Conservation (phyloP, 2,113 vertebrate species). For the Erinaceus europaeus region DNA sequence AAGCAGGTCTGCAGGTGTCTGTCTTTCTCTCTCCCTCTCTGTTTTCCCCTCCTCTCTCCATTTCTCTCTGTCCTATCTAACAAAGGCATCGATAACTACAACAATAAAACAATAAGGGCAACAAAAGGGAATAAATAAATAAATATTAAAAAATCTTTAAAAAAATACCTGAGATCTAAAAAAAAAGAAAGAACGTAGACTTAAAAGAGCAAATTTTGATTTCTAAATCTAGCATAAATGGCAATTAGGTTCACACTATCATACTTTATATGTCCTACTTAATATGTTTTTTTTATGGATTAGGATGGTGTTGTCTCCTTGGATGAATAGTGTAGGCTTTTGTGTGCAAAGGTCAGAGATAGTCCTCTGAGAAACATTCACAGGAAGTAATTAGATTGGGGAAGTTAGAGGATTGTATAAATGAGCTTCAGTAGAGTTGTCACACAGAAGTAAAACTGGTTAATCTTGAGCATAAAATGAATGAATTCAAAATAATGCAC, state of each 20-base stretch:
- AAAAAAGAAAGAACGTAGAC: slow-evolving; percentile 6
- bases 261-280: slow-evolving; percentile 44
- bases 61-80: too few relatives aligned
- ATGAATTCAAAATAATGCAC: slow-evolving; percentile 44
- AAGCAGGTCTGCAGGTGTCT: too few relatives aligned
- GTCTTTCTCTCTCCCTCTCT: too few relatives aligned
- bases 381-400: not conserved
- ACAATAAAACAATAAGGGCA: too few relatives aligned
- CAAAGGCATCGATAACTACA: too few relatives aligned
- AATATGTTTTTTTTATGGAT: slow-evolving; percentile 61
- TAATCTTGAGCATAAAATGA: slow-evolving; percentile 45
- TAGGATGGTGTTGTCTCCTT: slow-evolving; percentile 46
- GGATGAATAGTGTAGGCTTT: slow-evolving; percentile 38
- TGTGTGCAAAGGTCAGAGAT: slow-evolving; percentile 1
- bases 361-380: not conserved
- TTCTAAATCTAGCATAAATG: slow-evolving; percentile 48
- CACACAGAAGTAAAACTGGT: slow-evolving; percentile 51
- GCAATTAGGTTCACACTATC: slow-evolving; percentile 53
- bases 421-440: not conserved
- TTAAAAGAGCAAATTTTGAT: slow-evolving; percentile 60
- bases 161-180: too few relatives aligned
- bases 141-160: too few relatives aligned
- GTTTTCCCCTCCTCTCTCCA: too few relatives aligned
- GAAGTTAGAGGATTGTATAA: not conserved
- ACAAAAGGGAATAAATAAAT: too few relatives aligned